Base-by-base conservation (phyloP, 2,888 invertebrate species). In the Acronicta leporina region DNA sequence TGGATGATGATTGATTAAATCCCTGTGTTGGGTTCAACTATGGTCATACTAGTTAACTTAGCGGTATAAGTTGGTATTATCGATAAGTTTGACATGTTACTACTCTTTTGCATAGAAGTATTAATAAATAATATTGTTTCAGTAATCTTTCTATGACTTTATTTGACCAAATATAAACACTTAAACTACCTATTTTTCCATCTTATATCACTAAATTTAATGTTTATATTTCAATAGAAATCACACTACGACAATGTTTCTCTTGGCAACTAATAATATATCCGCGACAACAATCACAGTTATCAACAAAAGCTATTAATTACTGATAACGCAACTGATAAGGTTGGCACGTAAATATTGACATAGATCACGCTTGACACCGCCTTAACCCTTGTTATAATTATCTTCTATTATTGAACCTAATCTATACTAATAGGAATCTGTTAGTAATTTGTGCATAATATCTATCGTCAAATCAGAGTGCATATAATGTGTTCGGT, bases 331-430 rank as follows among this genome's bases (percentile, higher is more conserved):
- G 48, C 68, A 41, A 57, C 47, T 62, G 80, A 80, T 82, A 74
- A 35, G 57, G 78, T 80, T 80, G 84, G 43, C 67, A 88, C 87
- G 85, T 86, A 91, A 92, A 92, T 93, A 92, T 94, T 94, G 92
- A 94, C 93, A 90, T 86, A 90, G 87, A 89, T 91, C 86, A 69
- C 68, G 74, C 65, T 63, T 89, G 92, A 92, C 90, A 89, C 82
- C 84, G 83, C 92, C 92, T 93, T 93, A 92, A 92, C 93, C 93
- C 86, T 74, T 82, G 63, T 68, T 75, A 79, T 75, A 80, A 81
- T 87, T 87, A 86, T 85, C 82, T 84, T 73, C 87, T 90, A 91
- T 91, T 91, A 90, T 91, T 88, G 82, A 79, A 83, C 79, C 79
- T 72, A 58, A 88, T 88, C 87, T 84, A 73, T 75, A 86, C 30